These are phyloP conservation scores for Crambe crambe DNA, from an alignment of 37 sponge, comb jelly and placozoan genomes.

Conservation along the genomic window DNA sequence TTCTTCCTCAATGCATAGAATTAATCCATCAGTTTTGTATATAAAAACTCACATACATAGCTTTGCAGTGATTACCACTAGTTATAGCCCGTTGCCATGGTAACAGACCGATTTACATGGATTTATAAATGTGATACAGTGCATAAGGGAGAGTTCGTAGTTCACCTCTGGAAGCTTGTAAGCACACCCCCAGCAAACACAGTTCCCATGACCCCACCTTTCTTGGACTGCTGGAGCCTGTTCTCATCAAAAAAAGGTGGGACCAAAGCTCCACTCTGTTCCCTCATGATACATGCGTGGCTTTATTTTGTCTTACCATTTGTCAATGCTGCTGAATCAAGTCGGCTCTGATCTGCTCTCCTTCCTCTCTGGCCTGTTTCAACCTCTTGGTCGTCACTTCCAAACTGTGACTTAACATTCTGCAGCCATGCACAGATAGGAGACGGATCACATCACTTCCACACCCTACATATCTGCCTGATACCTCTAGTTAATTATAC, in stretches of 20 bases:
- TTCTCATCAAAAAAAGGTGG: conserved; percentile 63
- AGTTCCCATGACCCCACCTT: conserved; percentile 84
- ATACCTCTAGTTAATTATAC: too few relatives aligned
- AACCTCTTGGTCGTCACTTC: conserved; percentile 68
- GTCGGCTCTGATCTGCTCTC: conserved; percentile 83
- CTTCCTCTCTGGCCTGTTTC: conserved; percentile 81
- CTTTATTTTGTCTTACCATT: conserved; percentile 39
- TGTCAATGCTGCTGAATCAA: conserved; percentile 74
- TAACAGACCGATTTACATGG: conserved; percentile 38
- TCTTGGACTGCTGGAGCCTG: conserved; percentile 51
- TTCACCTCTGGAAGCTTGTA: conserved; percentile 45
- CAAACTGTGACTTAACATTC: conserved; percentile 74
- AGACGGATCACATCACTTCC: conserved; percentile 85
- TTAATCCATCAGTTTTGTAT: too few relatives aligned
- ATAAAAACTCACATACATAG: too few relatives aligned
- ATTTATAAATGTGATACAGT: conserved; percentile 39
- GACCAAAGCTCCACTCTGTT: conserved; percentile 73
- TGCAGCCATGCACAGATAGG: conserved; percentile 13
- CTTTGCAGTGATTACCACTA: too few relatives aligned
- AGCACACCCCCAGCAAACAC: conserved; percentile 52
- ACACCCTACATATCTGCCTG: too few relatives aligned
- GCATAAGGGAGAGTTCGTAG: conserved; percentile 81
- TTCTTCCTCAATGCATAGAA: too few relatives aligned
- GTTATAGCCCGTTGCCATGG: too few relatives aligned
- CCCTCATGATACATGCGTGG: conserved; percentile 63